Conservation (phyloP, 2,888 invertebrate genomes). For the Rhorus exstirpatorius region DNA sequence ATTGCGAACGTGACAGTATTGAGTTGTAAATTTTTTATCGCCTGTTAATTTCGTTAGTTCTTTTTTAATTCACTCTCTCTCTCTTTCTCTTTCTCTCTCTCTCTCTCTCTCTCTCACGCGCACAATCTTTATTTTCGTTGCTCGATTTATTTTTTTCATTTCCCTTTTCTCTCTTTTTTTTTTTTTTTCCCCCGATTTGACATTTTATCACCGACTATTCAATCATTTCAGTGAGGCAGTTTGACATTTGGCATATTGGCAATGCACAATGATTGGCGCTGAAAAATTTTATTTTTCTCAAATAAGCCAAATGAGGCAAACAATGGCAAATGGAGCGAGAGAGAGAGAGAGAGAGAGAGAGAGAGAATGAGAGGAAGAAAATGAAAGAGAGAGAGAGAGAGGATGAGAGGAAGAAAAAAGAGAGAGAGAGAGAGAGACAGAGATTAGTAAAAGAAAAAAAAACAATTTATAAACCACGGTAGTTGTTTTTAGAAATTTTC, state of each 20-base stretch:
- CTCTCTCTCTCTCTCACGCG: constrained; percentile 31
- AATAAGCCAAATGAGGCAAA: constrained; percentile 59
- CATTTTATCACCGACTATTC: neutral
- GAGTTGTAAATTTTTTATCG: constrained; percentile 58
- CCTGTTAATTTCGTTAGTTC: constrained; percentile 45
- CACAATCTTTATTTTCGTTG: neutral
- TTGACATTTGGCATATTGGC: no score
- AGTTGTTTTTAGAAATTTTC: neutral
- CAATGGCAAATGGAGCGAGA: constrained; percentile 13
- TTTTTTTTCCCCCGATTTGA: neutral
- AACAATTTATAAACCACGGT: constrained; percentile 44
- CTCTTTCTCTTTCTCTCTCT: constrained; percentile 17
- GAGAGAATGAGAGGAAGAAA: constrained; percentile 15
- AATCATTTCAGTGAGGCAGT: neutral
- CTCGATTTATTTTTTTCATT: neutral
- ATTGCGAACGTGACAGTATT: constrained; percentile 68
- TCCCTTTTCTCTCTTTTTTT: constrained; percentile 19
- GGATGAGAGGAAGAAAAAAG: constrained; percentile 38
- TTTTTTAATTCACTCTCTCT: constrained; percentile 31
- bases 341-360: no score
- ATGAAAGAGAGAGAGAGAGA: constrained; percentile 23
- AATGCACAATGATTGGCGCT: constrained; percentile 11
- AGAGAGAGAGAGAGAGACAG: neutral
- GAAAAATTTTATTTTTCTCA: constrained; percentile 44
- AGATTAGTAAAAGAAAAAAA: neutral